phyloP scores from a whole-genome alignment of 2,888 invertebrate genomes.

The Pemphredon lugubris region DNA sequence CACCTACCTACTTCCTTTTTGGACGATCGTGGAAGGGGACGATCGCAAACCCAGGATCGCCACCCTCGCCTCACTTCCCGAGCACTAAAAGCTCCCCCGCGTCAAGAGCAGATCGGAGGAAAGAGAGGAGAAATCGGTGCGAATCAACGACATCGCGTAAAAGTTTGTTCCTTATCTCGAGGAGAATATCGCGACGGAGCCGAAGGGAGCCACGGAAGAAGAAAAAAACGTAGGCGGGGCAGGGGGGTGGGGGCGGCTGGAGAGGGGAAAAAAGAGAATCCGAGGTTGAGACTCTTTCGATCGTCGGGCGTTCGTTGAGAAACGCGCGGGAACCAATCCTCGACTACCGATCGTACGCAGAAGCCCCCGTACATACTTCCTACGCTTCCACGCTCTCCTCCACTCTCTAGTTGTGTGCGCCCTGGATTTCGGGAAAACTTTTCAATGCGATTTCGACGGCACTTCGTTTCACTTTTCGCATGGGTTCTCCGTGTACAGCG shows the following conservation, averaged over 20 bases:
- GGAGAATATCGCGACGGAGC: constrained; percentile 49
- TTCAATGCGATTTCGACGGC: constrained; percentile 40
- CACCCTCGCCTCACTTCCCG: constrained; percentile 19
- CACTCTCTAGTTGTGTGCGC: constrained; percentile 6
- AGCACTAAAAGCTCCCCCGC: constrained; percentile 50
- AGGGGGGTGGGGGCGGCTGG: constrained; percentile 3
- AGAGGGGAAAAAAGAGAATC: too few species aligned
- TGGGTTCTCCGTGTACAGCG: background rate
- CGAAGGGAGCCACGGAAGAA: too few species aligned
- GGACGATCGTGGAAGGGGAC: constrained; percentile 32
- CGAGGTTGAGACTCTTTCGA: too few species aligned
- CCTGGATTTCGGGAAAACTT: constrained; percentile 48
- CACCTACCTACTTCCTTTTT: constrained; percentile 28
- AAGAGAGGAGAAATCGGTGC: constrained; percentile 42
- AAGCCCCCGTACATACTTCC: constrained; percentile 33
- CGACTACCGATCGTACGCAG: constrained; percentile 38
- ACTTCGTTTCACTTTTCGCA: constrained; percentile 59
- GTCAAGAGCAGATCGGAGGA: background rate
- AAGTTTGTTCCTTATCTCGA: constrained; percentile 64
- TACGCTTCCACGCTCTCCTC: background rate
- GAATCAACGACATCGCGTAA: constrained; percentile 57
- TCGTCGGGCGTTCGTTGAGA: constrained; percentile 16
- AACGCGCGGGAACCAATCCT: constrained; percentile 22
- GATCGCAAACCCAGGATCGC: constrained; percentile 36
- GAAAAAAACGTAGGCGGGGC: background rate